Percentiles rank a stretch among this genome's conserved stretches.
Evolutionary conservation across 2,113 vertebrate species (phyloP).

Genomic region (Lophura nycthemera): DNA sequence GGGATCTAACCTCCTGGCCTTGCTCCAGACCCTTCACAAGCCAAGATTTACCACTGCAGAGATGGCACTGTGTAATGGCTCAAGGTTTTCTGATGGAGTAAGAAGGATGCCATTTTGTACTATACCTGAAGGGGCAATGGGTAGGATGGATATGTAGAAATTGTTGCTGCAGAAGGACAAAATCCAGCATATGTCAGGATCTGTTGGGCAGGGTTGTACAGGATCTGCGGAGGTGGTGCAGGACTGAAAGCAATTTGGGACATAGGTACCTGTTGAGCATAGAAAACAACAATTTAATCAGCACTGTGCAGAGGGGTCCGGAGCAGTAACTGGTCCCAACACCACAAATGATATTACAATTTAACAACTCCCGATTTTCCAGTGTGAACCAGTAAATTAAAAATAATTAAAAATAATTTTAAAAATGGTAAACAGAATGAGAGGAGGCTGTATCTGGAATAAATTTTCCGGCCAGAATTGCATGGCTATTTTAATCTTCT

Average conservation of each 20-base stretch:
- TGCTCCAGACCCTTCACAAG: neutral
- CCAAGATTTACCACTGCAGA: neutral
- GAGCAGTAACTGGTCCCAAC: neutral
- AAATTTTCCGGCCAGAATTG: constrained; percentile 19
- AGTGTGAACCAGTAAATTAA: neutral
- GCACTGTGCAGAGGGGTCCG: neutral
- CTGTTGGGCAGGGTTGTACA: constrained; percentile 92
- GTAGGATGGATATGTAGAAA: constrained; percentile 88
- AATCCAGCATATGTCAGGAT: constrained; percentile 86
- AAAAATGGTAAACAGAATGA: neutral
- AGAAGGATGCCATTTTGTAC: neutral
- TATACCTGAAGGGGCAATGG: constrained; percentile 89
- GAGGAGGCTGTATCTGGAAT: neutral
- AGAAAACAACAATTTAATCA: neutral
- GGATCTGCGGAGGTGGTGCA: constrained; percentile 83
- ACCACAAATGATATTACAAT: neutral
- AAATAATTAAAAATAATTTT: neutral
- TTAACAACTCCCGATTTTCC: neutral
- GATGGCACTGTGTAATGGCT: neutral
- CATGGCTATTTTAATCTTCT: constrained; percentile 22
- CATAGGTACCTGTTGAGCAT: constrained; percentile 79
- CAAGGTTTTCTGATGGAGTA: neutral
- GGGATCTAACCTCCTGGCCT: neutral
- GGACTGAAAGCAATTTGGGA: constrained; percentile 79
- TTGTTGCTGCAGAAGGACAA: constrained; percentile 77